These are phyloP conservation scores for Campoplex nolae DNA, from an alignment of 2,888 invertebrate genomes.

Conservation along the genomic window DNA sequence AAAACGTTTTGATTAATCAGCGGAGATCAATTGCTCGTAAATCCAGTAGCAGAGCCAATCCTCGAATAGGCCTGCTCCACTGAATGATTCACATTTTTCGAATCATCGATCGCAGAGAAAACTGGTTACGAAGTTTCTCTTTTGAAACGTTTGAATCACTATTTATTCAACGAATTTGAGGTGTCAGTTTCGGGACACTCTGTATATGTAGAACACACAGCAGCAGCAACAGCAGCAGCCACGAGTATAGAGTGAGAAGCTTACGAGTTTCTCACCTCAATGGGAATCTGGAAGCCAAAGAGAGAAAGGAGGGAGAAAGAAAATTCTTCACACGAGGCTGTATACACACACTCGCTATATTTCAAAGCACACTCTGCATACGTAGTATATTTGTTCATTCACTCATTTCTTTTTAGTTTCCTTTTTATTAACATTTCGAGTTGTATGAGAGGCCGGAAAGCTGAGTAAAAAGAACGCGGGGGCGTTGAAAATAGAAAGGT, in stretches of 20 bases:
- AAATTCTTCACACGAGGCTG: slow-evolving; percentile 24
- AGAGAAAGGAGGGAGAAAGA: slow-evolving; percentile 31
- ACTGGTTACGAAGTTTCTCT: neutral
- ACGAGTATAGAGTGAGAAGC: slow-evolving; percentile 20
- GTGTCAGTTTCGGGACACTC: slow-evolving; percentile 1
- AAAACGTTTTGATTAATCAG: no score
- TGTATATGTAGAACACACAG: slow-evolving; percentile 15
- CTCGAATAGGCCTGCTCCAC: no score
- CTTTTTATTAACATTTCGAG: neutral
- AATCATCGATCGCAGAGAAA: no score
- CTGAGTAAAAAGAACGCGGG: slow-evolving; percentile 7
- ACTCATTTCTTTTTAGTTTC: slow-evolving; percentile 66
- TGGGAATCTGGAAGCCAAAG: slow-evolving; percentile 41
- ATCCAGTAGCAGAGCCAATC: no score
- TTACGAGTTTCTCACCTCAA: slow-evolving; percentile 50
- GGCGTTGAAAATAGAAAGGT: slow-evolving; percentile 13
- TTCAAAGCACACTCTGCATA: slow-evolving; percentile 22
- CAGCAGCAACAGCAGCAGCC: neutral
- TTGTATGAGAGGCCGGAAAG: neutral
- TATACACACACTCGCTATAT: slow-evolving; percentile 9
- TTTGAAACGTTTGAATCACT: neutral
- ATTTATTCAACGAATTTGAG: neutral
- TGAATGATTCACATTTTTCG: no score
- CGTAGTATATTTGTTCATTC: slow-evolving; percentile 73
- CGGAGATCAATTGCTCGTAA: no score